Percentiles rank a stretch among this genome's conserved stretches.
Conservation (phyloP, 2,113 vertebrate species). For the Noctilio leporinus region DNA sequence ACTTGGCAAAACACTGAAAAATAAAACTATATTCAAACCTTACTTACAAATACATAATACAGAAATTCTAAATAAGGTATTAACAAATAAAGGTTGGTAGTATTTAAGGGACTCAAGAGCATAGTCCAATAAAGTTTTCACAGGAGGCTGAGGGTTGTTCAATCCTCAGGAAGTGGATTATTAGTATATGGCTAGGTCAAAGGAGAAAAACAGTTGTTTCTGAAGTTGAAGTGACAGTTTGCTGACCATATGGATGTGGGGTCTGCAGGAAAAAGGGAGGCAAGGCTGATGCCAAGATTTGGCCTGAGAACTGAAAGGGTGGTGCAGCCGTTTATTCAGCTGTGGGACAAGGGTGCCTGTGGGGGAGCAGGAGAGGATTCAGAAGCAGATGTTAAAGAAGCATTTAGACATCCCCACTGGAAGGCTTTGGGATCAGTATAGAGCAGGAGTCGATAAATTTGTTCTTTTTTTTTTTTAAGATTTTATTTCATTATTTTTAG, state of each 20-base stretch:
- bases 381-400: not conserved
- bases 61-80: not conserved
- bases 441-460: not conserved
- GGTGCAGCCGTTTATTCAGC: not conserved
- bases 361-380: not conserved
- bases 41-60: not conserved
- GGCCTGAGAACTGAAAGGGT: not conserved
- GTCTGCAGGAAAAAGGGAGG: not conserved
- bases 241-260: accelerated
- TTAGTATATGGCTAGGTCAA: not conserved
- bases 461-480: too few relatives aligned
- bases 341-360: too few relatives aligned
- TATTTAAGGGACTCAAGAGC: not conserved
- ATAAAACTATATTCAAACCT: not conserved
- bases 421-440: not conserved
- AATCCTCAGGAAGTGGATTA: not conserved
- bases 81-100: not conserved
- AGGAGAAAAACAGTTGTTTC: not conserved
- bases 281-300: not conserved
- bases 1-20: not conserved
- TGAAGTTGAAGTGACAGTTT: not conserved
- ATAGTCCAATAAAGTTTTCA: not conserved
- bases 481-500: too few relatives aligned
- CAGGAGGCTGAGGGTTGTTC: not conserved
- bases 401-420: not conserved